Evolutionary conservation across 2,113 vertebrate genomes (phyloP).

Genomic region (Microtus ochrogaster): DNA sequence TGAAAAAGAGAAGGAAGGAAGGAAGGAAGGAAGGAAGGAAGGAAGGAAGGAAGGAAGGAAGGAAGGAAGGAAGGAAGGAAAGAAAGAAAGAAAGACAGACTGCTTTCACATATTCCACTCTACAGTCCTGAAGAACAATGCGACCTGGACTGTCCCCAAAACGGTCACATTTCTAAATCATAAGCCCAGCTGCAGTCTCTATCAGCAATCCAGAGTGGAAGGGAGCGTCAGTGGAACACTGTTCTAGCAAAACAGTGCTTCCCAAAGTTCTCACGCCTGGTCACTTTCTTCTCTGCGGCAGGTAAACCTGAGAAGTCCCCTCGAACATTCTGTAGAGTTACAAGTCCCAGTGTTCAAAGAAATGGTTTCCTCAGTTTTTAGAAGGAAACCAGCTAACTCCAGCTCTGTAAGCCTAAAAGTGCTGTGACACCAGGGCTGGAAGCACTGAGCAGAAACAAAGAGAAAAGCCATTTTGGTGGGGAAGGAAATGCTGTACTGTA

Average conservation of each 20-base stretch:
- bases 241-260: neutral
- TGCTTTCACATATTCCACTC: neutral
- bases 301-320: neutral
- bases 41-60: too few relatives aligned
- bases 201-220: neutral
- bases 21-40: too few relatives aligned
- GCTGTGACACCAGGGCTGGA: neutral
- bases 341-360: neutral
- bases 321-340: fast-evolving
- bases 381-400: neutral
- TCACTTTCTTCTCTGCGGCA: neutral
- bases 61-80: fast-evolving
- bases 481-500: neutral
- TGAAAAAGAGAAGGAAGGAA: neutral
- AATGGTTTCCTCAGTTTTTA: slow-evolving; percentile 2
- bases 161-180: neutral
- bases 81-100: neutral
- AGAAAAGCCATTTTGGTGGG: neutral
- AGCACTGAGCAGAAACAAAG: neutral
- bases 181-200: neutral
- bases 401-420: neutral
- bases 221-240: neutral
- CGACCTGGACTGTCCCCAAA: neutral
- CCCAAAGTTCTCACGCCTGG: neutral
- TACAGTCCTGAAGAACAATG: neutral